Evolutionary conservation across 2,888 invertebrate genomes (phyloP).

Genomic region (Melieria picta): DNA sequence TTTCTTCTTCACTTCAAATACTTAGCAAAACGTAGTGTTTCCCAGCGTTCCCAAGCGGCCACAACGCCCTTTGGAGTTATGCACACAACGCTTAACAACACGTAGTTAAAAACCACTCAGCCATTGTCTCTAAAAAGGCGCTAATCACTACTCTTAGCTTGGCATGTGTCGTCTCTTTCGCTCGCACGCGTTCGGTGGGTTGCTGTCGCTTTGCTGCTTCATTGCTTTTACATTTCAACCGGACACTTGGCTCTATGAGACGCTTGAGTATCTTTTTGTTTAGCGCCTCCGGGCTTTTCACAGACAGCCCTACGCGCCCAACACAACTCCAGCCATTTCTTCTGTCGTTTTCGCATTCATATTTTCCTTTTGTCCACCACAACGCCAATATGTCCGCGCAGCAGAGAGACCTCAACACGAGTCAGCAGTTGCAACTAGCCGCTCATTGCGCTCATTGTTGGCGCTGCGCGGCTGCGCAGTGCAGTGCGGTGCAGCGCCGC

Average conservation of each 20-base stretch:
- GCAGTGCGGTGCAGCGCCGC: background rate
- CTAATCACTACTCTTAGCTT: constrained; percentile 46
- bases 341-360: background rate
- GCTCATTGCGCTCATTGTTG: background rate
- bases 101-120: constrained; percentile 41
- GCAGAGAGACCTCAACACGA: background rate
- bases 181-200: background rate
- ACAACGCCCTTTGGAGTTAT: constrained; percentile 18
- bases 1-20: no score
- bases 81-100: constrained; percentile 2
- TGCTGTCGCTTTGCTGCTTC: constrained; percentile 2
- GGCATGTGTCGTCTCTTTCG: background rate
- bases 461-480: background rate
- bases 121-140: constrained; percentile 47
- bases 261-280: constrained; percentile 18
- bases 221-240: background rate
- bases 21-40: no score
- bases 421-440: background rate
- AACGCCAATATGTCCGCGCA: constrained; percentile 11
- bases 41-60: background rate
- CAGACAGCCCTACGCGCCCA: background rate
- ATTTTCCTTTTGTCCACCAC: background rate
- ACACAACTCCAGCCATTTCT: background rate
- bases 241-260: background rate
- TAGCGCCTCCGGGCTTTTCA: constrained; percentile 38